These are phyloP conservation scores for Taxidea taxus DNA, from an alignment of 2,113 vertebrate species.

Conservation along the genomic window DNA sequence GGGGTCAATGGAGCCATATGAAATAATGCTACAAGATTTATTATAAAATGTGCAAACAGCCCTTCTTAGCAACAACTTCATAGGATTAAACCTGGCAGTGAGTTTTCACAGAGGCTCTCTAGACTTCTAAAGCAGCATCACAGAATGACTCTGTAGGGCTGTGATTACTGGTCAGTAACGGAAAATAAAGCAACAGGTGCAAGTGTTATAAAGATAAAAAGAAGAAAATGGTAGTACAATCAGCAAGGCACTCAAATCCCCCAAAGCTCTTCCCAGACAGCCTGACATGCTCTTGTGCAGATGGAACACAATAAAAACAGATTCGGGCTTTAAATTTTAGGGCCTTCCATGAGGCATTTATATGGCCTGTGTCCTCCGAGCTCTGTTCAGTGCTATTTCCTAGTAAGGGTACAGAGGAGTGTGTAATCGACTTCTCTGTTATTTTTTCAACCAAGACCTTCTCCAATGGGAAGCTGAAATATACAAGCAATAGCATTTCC, in stretches of 20 bases:
- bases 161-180: neutral
- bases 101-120: neutral
- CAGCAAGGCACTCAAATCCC: neutral
- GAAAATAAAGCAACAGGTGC: neutral
- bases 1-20: neutral
- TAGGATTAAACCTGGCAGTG: neutral
- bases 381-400: neutral
- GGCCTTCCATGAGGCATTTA: neutral
- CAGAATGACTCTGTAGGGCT: neutral
- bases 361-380: neutral
- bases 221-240: neutral
- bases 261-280: neutral
- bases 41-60: neutral
- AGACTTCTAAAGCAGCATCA: neutral
- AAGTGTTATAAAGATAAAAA: neutral
- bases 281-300: neutral
- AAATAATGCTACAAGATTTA: neutral
- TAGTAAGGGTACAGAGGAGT: neutral
- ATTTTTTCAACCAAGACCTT: neutral
- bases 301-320: neutral
- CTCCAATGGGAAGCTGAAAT: neutral
- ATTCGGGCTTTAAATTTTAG: constrained; percentile 27
- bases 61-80: neutral
- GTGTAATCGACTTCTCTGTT: neutral
- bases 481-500: neutral